Conservation (phyloP, 1,140 invertebrate genomes). For the Drosophila ficusphila region DNA sequence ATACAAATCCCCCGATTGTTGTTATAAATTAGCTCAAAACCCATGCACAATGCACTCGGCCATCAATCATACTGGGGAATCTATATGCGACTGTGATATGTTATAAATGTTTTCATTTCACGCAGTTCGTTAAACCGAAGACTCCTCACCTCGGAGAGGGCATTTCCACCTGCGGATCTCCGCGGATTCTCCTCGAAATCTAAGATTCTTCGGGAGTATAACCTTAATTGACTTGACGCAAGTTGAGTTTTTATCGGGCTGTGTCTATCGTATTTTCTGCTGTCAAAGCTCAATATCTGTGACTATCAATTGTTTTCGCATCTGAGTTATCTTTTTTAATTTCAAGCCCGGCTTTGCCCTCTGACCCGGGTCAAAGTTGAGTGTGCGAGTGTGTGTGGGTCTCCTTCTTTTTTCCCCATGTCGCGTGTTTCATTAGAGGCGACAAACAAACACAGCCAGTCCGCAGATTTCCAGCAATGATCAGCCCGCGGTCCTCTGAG, state of each 20-base stretch:
- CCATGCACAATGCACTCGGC: conserved; percentile 63
- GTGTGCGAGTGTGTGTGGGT: conserved; percentile 38
- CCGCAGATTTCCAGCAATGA: conserved; percentile 78
- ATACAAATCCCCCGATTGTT: conserved; percentile 76
- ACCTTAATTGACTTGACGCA: conserved; percentile 73
- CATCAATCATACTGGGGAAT: conserved; percentile 65
- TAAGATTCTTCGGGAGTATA: conserved; percentile 23
- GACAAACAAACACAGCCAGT: conserved; percentile 75
- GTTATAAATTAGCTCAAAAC: conserved; percentile 79
- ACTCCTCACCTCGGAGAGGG: conserved; percentile 23
- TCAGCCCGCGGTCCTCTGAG: conserved; percentile 49
- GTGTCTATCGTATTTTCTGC: conserved; percentile 67
- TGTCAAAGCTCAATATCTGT: conserved; percentile 81
- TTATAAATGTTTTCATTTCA: conserved; percentile 47
- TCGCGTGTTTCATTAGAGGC: conserved; percentile 82
- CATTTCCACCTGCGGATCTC: conserved; percentile 46
- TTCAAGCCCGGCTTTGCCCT: conserved; percentile 68
- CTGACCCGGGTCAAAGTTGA: conserved; percentile 80
- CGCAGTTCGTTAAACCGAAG: conserved; percentile 66
- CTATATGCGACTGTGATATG: conserved; percentile 13
- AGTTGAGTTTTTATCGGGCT: conserved; percentile 56
- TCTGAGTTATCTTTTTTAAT: conserved; percentile 83
- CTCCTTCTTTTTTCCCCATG: conserved; percentile 40
- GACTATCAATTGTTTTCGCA: conserved; percentile 82
- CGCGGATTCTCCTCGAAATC: not conserved